Conservation (phyloP, 2,888 invertebrate species). For the Caenorhabditis virilis region DNA sequence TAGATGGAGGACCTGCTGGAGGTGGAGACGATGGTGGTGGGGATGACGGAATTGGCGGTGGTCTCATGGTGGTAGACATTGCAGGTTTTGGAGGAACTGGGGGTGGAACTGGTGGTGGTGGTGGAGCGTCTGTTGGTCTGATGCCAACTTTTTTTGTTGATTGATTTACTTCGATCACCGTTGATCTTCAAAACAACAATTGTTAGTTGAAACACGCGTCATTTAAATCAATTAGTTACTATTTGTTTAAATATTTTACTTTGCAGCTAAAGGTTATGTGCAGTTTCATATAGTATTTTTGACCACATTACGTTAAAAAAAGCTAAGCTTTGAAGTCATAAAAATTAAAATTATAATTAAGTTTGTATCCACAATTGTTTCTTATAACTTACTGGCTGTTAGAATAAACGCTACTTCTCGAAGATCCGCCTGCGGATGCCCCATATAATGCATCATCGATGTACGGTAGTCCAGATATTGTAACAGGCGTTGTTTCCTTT, state of each 20-base stretch:
- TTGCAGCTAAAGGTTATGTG: too few species aligned
- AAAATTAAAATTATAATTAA: too few species aligned
- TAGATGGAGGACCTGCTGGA: constrained; percentile 26
- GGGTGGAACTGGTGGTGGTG: constrained; percentile 16
- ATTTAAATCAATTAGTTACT: too few species aligned
- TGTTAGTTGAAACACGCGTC: constrained; percentile 17
- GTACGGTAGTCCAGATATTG: constrained; percentile 33
- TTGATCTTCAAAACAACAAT: constrained; percentile 25
- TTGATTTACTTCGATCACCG: constrained; percentile 14
- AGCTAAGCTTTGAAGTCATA: too few species aligned
- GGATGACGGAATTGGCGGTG: constrained; percentile 19
- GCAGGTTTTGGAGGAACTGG: constrained; percentile 14
- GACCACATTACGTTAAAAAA: too few species aligned
- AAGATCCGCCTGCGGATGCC: constrained; percentile 20
- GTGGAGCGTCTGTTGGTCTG: too few species aligned
- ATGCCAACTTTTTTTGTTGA: background rate
- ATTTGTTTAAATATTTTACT: background rate
- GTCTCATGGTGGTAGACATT: background rate
- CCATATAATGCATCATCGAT: constrained; percentile 34
- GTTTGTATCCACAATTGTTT: too few species aligned
- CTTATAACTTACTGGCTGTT: constrained; percentile 27
- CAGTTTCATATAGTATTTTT: too few species aligned
- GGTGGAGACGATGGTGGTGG: constrained; percentile 35
- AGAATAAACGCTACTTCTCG: constrained; percentile 26
- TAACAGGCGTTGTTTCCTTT: constrained; percentile 27